phyloP scores from a whole-genome alignment of 2,888 invertebrate genomes.

The Lasioglossum pauxillum region DNA sequence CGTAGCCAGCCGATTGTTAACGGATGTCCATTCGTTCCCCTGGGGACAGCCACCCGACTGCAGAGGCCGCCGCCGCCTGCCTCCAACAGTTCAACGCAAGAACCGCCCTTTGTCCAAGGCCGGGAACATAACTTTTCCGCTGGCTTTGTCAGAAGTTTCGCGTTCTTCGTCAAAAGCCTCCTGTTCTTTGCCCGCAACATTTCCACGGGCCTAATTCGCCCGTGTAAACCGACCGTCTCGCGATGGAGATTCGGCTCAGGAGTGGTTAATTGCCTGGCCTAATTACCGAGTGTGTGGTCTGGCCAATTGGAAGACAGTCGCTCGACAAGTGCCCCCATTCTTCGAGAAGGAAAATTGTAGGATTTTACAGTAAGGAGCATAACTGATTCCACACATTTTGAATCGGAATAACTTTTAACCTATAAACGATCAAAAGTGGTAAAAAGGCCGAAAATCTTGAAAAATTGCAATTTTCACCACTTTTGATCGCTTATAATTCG shows the following conservation, averaged over 20 bases:
- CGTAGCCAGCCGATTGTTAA: slow-evolving; percentile 3
- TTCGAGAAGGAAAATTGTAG: background rate
- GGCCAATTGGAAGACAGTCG: background rate
- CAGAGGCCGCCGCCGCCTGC: background rate
- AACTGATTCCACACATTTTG: too few relatives aligned
- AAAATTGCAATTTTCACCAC: too few relatives aligned
- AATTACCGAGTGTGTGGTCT: background rate
- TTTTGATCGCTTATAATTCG: too few relatives aligned
- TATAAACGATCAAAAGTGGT: too few relatives aligned
- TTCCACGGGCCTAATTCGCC: background rate
- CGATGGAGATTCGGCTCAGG: background rate
- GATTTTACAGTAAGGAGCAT: background rate
- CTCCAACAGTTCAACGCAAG: background rate
- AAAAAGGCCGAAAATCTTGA: too few relatives aligned
- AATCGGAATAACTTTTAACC: too few relatives aligned
- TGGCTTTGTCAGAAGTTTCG: background rate
- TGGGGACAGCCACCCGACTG: background rate
- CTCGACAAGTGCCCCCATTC: background rate
- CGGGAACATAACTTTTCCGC: background rate
- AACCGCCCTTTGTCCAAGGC: background rate
- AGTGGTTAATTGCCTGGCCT: background rate
- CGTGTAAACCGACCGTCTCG: background rate
- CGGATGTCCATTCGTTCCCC: background rate
- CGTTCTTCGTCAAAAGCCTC: background rate
- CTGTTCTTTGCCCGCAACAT: background rate